Base-by-base conservation (phyloP, 64 coral and sea anemone genomes). In the Actinia tenebrosa region DNA sequence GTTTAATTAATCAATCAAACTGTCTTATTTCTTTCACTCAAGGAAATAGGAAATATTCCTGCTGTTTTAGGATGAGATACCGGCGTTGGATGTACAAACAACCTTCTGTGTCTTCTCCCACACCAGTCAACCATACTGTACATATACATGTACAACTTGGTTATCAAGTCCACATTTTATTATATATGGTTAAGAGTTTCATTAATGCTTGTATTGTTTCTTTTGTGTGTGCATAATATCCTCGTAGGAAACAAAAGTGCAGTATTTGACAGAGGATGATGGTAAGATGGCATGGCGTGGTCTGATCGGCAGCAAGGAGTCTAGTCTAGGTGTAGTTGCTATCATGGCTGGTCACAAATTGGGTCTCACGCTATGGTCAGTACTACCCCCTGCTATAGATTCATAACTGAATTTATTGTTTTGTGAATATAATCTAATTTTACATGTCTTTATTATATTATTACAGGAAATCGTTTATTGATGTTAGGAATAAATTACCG, bases 391-490 rank as follows among this genome's bases (percentile, higher is more conserved):
- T 50, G 47, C 47, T 50, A 4, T 50, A 50, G 47, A 50, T 50
- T 50, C 3, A 50, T 50, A 50, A 50, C 47, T 50, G 47, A 50
- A 4, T 50, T 30, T 30, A 75, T 26, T 75, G 8, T 42, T 10
- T 27, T 37, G 30, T 37, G 30, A 37, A 37, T 37, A 1, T 37
- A 37, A 37, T 37, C 30, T 37, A 37, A 37, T 37, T 37, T 37
- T 37, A 37, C 30, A 37, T 37, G 30, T 37, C 30, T 37, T 37
- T 27, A 42, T 42, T 75, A 1, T 75, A 30, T 45, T 11, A 81
- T 90, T 80, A n/a, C 75, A 95, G 93, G 93, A 95, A 91, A 82
- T 95, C 93, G 5, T 95, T 90, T 86, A 69, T 95, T 5, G 93
- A 95, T 30, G 89, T 95, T 25, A 88, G 84, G 18, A 91, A 55